Conservation (phyloP, 2,113 vertebrate species). For the Silurus glanis region DNA sequence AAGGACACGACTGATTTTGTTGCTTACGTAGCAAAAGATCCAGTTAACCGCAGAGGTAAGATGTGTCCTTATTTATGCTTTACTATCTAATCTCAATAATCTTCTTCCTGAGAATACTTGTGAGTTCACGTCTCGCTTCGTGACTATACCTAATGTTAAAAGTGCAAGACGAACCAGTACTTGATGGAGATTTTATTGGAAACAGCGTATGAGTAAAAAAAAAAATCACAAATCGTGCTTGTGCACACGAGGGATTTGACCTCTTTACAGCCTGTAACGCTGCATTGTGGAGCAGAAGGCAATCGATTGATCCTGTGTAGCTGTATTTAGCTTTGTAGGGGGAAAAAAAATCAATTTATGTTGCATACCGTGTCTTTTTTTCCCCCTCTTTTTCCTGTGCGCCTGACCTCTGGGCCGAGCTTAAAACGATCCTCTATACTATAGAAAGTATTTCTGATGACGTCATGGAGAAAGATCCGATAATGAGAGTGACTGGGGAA, state of each 20-base stretch:
- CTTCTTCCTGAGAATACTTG: neutral
- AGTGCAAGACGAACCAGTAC: neutral
- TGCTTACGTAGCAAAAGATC: constrained; percentile 97
- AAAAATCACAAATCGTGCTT: neutral
- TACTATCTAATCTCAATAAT: neutral
- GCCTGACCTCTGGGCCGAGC: constrained; percentile 33
- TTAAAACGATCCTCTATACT: constrained; percentile 32
- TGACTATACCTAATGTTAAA: neutral
- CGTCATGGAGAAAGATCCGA: constrained; percentile 33
- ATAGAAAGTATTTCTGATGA: constrained; percentile 42
- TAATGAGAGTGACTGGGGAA: constrained; percentile 36
- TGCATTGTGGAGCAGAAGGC: constrained; percentile 18
- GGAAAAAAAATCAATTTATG: constrained; percentile 39
- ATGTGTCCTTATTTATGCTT: neutral
- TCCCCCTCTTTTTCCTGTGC: neutral
- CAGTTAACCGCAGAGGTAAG: constrained; percentile 96
- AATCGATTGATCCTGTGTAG: constrained; percentile 35
- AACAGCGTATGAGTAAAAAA: neutral
- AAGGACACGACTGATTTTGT: constrained; percentile 96
- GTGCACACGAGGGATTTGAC: constrained; percentile 25
- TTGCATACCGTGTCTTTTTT: constrained; percentile 21
- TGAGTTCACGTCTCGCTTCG: too few species aligned
- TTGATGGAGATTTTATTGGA: neutral
- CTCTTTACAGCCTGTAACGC: constrained; percentile 16
- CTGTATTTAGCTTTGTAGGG: constrained; percentile 40